These are phyloP conservation scores for Leptinotarsa tumamoca DNA, from an alignment of 2,888 invertebrate species.

Conservation along the genomic window DNA sequence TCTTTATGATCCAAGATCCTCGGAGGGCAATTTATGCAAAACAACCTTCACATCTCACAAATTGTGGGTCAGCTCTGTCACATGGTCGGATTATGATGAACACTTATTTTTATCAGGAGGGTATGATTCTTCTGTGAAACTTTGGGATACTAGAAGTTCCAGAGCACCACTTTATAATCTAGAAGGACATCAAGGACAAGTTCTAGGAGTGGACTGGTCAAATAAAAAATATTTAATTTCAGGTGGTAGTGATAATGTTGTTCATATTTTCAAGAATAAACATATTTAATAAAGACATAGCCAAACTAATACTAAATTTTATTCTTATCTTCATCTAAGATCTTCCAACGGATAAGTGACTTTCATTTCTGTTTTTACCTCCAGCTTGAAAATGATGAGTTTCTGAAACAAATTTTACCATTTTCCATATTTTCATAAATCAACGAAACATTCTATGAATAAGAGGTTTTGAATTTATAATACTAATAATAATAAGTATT, in stretches of 20 bases:
- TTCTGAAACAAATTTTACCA: conserved; percentile 56
- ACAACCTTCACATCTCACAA: conserved; percentile 88
- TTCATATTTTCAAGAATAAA: conserved; percentile 83
- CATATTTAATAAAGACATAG: conserved; percentile 42
- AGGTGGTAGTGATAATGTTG: conserved; percentile 92
- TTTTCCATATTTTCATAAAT: not conserved
- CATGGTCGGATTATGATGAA: conserved; percentile 87
- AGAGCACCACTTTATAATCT: conserved; percentile 93
- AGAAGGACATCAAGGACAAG: conserved; percentile 93
- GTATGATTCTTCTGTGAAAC: conserved; percentile 90
- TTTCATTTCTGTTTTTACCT: conserved; percentile 52
- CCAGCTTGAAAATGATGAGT: conserved; percentile 65
- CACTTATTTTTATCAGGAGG: conserved; percentile 92
- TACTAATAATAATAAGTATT: too few relatives aligned
- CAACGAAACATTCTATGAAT: too few relatives aligned
- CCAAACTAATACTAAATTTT: not conserved
- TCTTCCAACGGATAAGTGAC: not conserved
- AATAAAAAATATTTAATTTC: conserved; percentile 87
- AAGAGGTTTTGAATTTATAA: too few relatives aligned
- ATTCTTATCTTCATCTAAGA: not conserved
- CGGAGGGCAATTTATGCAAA: conserved; percentile 90
- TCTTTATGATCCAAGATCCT: conserved; percentile 90
- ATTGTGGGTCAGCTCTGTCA: conserved; percentile 91
- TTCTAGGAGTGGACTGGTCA: conserved; percentile 94
- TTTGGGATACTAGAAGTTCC: conserved; percentile 96